Evolutionary conservation across 2,113 vertebrate genomes (phyloP).

Genomic region (Equus quagga): DNA sequence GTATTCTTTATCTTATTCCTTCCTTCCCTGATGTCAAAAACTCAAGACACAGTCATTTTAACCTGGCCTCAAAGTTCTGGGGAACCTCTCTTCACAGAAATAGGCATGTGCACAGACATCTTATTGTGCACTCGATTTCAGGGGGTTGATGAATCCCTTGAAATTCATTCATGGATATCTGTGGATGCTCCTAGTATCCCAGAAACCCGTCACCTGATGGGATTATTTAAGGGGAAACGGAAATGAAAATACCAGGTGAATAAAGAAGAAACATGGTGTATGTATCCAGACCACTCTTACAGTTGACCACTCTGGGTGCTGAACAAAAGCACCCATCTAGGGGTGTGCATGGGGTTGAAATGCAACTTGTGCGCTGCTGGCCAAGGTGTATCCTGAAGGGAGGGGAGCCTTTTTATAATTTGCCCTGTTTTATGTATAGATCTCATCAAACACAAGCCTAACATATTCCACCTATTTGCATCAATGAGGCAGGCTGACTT

Average conservation of each 20-base stretch:
- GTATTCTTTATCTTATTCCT: not conserved
- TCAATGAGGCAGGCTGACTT: not conserved
- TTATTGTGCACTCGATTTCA: not conserved
- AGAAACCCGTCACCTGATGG: not conserved
- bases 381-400: not conserved
- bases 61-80: not conserved
- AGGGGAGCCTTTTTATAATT: not conserved
- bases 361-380: not conserved
- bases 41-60: not conserved
- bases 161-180: not conserved
- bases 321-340: not conserved
- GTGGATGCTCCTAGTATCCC: not conserved
- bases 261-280: not conserved
- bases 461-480: not conserved
- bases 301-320: not conserved
- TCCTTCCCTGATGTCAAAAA: not conserved
- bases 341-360: not conserved
- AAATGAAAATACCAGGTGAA: not conserved
- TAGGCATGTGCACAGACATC: not conserved
- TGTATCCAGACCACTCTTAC: not conserved
- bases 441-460: not conserved
- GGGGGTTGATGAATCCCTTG: not conserved
- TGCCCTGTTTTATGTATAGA: not conserved
- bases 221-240: not conserved
- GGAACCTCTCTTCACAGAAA: not conserved